Base-by-base conservation (phyloP, 23 tunicate species). In the Corella eumyota region DNA sequence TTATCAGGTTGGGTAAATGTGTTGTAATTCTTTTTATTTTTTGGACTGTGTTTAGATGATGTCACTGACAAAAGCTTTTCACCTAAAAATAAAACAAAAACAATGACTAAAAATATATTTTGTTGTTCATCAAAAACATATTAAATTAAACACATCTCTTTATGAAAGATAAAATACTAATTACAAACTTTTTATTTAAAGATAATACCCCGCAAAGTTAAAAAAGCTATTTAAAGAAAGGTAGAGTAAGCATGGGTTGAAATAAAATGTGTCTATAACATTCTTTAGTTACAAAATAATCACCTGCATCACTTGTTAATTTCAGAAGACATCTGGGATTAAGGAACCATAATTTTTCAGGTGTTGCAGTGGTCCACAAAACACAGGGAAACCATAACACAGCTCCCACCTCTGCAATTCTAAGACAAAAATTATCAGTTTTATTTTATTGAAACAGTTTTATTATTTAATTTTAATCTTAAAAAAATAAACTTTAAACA, bases 301-400 rank as follows among this genome's bases (percentile, higher is more conserved):
- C n/a, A 70, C 90, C 91, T 47, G 78, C 73, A 68, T 68, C 79
- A 7, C 73, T 73, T 15, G 67, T 61, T 3, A 82, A 38, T 30
- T 71, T 68, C 31, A 91, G 72, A 50, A 91, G 38, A 45, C 83
- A 65, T 2, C 86, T 37, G 13, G 98, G 98, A 65, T 91, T 91
- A 20, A 91, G 70, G 36, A 84, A 77, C 98, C 98, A 91, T 7
- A 91, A 45, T 30, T 76, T 50, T 53, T 91, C 92, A 15, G 98
- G 98, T 25, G 58, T 27, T n/a, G 98, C 60, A 23, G 92, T 58
- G 32, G 75, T 91, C 98, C 92, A 81, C 35, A 91, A 58, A 13
- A 91, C 90, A 72, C 98, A 91, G 6, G 85, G 85, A 91, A 91
- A 91, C 98, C 98, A 91, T 49, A 91, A 52, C 27, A 91, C 75